Evolutionary conservation across 2,888 invertebrate genomes (phyloP).

Genomic region (Pimpla rufipes): DNA sequence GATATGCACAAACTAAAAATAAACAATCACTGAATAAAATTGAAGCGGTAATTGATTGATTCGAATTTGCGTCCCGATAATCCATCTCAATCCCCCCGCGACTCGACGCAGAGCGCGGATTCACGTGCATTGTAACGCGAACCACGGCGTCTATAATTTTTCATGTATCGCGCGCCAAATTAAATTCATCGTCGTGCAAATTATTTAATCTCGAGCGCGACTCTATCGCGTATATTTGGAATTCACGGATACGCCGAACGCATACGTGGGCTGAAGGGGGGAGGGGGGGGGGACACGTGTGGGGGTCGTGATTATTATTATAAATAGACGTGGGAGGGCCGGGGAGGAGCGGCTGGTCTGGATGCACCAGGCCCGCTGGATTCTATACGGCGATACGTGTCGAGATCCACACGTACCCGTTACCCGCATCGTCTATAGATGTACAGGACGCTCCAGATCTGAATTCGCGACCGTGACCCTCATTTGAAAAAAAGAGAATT

Average conservation of each 20-base stretch:
- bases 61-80: background rate
- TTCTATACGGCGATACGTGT: constrained; percentile 8
- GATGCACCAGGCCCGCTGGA: constrained; percentile 2
- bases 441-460: background rate
- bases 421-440: background rate
- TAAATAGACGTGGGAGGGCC: constrained; percentile 23
- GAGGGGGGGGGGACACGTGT: background rate
- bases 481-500: background rate
- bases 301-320: constrained; percentile 13
- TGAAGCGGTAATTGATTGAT: constrained; percentile 13
- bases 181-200: constrained; percentile 1
- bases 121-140: background rate
- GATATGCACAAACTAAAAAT: background rate
- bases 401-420: constrained; percentile 14
- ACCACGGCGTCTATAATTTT: background rate
- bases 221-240: background rate
- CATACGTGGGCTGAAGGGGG: background rate
- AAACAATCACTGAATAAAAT: constrained; percentile 4
- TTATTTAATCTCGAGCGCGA: constrained; percentile 20
- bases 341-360: constrained; percentile 7
- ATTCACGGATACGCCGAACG: background rate
- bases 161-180: background rate
- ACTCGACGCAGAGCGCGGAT: background rate
- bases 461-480: constrained; percentile 6
- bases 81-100: background rate